Evolutionary conservation across 2,113 vertebrate genomes (phyloP), one percentile per base, ranked within the genome.

Genomic region (Galbula dea): DNA sequence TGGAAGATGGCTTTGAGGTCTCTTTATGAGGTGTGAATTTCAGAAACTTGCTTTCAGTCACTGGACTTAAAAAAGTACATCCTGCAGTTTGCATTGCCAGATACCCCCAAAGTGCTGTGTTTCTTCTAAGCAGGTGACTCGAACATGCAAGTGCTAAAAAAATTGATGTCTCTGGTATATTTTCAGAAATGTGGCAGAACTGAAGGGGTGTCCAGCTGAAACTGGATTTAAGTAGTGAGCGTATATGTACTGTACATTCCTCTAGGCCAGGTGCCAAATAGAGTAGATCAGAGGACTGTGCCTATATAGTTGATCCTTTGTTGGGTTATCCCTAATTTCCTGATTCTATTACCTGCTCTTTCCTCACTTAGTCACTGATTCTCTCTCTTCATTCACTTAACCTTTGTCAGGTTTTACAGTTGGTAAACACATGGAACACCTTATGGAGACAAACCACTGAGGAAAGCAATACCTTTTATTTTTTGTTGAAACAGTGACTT

Each of bases 1-100:
- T n/a, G n/a, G n/a, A n/a, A n/a, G n/a, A n/a, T n/a, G n/a, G n/a
- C n/a, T n/a, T n/a, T n/a, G n/a, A n/a, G n/a, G n/a, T n/a, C n/a
- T n/a, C n/a, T n/a, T n/a, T n/a, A n/a, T 82, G 55, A 52, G 3
- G 34, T 58, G 51, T 73, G 62, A 89, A 87, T 92, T 93, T 85
- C 52, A 75, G 61, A 72, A 88, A 83, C 63, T 85, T 90, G 24
- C 37, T 85, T 63, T 76, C 69, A 57, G 39, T 87, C 48, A 65
- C 48, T 65, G 58, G 21, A 19, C 62, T 85, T 85, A 76, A 83
- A 93, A 86, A 67, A 71, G 13, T 39, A 67, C 49, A 36, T 58
- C 23, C 55, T 46, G 37, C 30, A 71, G 13, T 80, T 46, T 83
- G 61, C 88, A n/a, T 86, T 88, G 19, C 57, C 37, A 92, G 15